Percentiles rank a stretch among this genome's conserved stretches.
Conservation (phyloP, 2,113 vertebrate genomes). For the Picathartes gymnocephalus region DNA sequence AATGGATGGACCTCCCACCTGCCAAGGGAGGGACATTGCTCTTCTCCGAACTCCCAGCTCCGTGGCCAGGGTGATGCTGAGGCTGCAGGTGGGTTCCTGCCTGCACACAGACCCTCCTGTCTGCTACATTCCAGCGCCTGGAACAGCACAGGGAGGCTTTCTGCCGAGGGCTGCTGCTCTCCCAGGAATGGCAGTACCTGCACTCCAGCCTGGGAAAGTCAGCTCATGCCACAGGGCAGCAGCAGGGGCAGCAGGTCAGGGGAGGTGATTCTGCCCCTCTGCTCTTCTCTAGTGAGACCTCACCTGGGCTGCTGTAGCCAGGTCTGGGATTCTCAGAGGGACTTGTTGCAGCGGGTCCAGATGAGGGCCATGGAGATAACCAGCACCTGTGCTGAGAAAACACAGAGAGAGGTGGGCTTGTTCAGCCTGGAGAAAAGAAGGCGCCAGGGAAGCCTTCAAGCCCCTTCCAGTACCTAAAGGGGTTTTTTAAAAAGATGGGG, state of each 20-base stretch:
- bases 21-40: not conserved
- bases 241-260: not conserved
- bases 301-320: not conserved
- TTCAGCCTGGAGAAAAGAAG: not conserved
- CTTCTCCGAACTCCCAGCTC: not conserved
- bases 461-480: not conserved
- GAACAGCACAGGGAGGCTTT: not conserved
- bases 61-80: accelerated
- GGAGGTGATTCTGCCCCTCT: not conserved
- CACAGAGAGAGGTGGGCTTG: not conserved
- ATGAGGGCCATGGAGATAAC: not conserved
- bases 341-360: not conserved
- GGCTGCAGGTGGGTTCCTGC: not conserved
- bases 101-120: accelerated
- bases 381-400: not conserved
- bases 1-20: not conserved
- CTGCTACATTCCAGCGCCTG: not conserved
- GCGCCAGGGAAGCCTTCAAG: not conserved
- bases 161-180: not conserved
- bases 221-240: not conserved
- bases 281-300: not conserved
- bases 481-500: not conserved
- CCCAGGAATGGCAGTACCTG: accelerated
- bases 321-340: not conserved
- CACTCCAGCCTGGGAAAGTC: not conserved